These are phyloP conservation scores for Actinopyga echinites DNA, from an alignment of 53 echinoderm and acorn worm genomes.

Conservation along the genomic window DNA sequence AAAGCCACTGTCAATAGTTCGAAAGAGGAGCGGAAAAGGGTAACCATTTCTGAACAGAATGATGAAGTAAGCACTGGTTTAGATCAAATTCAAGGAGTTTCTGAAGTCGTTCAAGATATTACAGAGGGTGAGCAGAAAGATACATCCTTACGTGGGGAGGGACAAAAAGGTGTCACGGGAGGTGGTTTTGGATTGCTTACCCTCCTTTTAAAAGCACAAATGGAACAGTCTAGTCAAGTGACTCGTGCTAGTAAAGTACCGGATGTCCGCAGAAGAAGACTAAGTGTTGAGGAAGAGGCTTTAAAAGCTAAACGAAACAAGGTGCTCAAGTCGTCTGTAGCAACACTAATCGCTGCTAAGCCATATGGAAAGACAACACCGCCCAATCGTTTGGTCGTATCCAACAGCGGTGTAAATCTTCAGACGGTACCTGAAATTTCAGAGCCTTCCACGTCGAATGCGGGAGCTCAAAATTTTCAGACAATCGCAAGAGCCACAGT, in stretches of 20 bases:
- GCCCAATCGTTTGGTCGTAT: background rate
- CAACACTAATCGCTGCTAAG: constrained; percentile 53
- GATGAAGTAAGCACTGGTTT: too few relatives aligned
- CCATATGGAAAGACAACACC: background rate
- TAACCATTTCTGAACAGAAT: too few relatives aligned
- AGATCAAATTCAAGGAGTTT: too few relatives aligned
- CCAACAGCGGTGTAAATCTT: too few relatives aligned
- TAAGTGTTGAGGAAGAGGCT: constrained; percentile 19
- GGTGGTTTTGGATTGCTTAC: constrained; percentile 34
- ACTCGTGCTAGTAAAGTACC: constrained; percentile 59
- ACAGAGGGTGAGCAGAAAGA: too few relatives aligned
- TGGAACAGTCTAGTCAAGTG: background rate
- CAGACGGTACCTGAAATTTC: background rate
- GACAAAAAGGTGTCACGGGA: background rate
- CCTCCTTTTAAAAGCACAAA: constrained; percentile 5
- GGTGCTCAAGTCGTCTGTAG: constrained; percentile 58
- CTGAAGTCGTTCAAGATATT: too few relatives aligned
- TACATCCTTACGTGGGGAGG: too few relatives aligned
- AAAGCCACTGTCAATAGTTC: background rate
- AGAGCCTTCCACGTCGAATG: background rate
- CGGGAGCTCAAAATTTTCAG: background rate
- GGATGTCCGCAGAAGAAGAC: constrained; percentile 59
- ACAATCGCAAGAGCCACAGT: background rate
- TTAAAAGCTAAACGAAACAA: constrained; percentile 61
- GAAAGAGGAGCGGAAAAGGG: background rate